phyloP scores from a whole-genome alignment of 2,113 vertebrate species.

The Picathartes gymnocephalus region DNA sequence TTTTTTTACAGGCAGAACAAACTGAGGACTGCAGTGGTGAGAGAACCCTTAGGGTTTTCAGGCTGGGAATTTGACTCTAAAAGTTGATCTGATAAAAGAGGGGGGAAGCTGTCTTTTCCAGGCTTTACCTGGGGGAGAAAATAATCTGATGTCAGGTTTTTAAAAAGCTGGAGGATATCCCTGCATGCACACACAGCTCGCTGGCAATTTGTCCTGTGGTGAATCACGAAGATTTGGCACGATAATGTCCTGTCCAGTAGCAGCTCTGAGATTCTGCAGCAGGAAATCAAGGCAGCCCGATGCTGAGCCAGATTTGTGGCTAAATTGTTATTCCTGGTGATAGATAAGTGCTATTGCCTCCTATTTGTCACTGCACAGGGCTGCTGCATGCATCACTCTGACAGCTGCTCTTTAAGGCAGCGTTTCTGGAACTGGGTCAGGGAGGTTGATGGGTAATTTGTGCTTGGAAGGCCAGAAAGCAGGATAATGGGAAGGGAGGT shows the following conservation, averaged over 20 bases:
- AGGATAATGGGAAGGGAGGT: constrained; percentile 43
- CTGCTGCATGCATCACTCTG: constrained; percentile 37
- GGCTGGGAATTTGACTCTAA: neutral
- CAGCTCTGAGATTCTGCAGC: neutral
- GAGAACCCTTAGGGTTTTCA: neutral
- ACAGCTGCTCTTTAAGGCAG: constrained; percentile 8
- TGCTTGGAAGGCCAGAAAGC: constrained; percentile 45
- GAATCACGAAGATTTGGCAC: neutral
- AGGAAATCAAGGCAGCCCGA: neutral
- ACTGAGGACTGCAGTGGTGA: neutral
- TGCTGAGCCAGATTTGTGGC: neutral
- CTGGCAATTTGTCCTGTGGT: neutral
- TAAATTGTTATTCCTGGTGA: constrained; percentile 28
- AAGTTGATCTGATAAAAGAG: neutral
- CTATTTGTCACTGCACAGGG: neutral
- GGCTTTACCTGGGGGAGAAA: neutral
- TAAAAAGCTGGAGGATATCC: neutral
- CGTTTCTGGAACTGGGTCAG: neutral
- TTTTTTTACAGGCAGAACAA: neutral
- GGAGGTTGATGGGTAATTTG: constrained; percentile 28
- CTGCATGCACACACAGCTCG: neutral
- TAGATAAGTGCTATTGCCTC: constrained; percentile 15
- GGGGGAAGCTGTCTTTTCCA: neutral
- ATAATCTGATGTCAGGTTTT: neutral
- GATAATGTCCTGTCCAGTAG: neutral